A percentile compares a stretch with the other conserved stretches of the same genome.
Evolutionary conservation across 2,888 invertebrate genomes (phyloP).

Genomic region (Chelonus formosanus): DNA sequence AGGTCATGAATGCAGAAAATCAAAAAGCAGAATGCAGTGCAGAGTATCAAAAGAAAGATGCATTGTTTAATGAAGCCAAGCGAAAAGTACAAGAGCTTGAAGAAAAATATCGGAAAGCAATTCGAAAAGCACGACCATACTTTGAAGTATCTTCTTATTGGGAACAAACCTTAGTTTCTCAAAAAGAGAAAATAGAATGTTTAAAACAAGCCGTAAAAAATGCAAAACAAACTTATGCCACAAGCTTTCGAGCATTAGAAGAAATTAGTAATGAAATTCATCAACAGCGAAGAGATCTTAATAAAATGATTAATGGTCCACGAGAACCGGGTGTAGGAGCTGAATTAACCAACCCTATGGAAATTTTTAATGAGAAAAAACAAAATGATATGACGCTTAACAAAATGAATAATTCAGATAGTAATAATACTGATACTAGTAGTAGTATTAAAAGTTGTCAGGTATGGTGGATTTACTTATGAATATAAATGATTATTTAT

Average conservation of each 20-base stretch:
- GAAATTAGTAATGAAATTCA: conserved; percentile 94
- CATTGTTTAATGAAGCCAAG: conserved; percentile 83
- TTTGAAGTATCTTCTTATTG: conserved; percentile 90
- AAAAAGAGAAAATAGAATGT: conserved; percentile 84
- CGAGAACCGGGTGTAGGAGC: conserved; percentile 75
- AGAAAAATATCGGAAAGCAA: conserved; percentile 82
- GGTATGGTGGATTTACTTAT: too few relatives aligned
- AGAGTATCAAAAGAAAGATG: conserved; percentile 85
- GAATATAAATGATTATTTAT: too few relatives aligned
- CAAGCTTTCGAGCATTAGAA: conserved; percentile 84
- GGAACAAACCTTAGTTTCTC: conserved; percentile 84
- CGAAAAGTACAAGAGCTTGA: conserved; percentile 82
- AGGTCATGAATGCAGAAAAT: conserved; percentile 93
- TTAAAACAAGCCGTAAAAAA: conserved; percentile 81
- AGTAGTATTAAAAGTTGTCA: too few relatives aligned
- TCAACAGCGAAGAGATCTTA: conserved; percentile 72
- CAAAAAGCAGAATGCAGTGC: conserved; percentile 88
- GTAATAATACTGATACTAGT: too few relatives aligned
- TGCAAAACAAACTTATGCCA: conserved; percentile 83
- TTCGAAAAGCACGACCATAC: conserved; percentile 87
- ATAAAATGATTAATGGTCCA: conserved; percentile 67
- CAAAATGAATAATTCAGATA: too few relatives aligned
- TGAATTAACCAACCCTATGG: conserved; percentile 65
- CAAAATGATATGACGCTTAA: too few relatives aligned
- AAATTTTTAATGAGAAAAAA: conserved; percentile 51